Percentiles rank a stretch among this genome's conserved stretches.
Conservation (phyloP, 2,113 vertebrate genomes). For the Ceyx margarethae region DNA sequence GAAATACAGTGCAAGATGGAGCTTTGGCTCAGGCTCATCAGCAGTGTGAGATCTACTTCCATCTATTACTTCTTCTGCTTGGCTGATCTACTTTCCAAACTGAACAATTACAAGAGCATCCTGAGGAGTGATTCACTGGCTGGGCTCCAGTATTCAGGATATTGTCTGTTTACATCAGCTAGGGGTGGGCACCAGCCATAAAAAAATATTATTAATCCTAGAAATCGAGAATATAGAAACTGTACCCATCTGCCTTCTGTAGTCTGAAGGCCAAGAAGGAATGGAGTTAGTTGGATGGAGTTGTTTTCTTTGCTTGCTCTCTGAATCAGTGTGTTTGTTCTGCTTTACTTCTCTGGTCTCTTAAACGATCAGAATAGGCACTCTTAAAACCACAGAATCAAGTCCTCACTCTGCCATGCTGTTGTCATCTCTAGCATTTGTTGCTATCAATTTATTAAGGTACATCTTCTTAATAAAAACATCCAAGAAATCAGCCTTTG, state of each 20-base stretch:
- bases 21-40: background rate
- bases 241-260: background rate
- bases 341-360: slow-evolving; percentile 34
- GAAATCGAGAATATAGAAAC: background rate
- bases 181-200: no score
- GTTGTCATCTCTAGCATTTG: slow-evolving; percentile 57
- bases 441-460: slow-evolving; percentile 60
- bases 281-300: background rate
- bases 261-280: background rate
- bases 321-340: background rate
- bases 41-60: background rate
- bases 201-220: background rate
- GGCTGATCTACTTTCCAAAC: background rate
- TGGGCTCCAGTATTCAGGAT: background rate
- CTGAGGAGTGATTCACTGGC: background rate
- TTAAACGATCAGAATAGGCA: slow-evolving; percentile 51
- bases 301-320: slow-evolving; percentile 16
- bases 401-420: slow-evolving; percentile 19
- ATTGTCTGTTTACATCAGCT: background rate
- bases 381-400: slow-evolving; percentile 45
- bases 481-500: slow-evolving; percentile 49
- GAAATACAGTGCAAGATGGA: background rate
- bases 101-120: background rate
- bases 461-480: slow-evolving; percentile 54
- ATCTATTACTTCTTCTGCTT: background rate